Conservation (phyloP, 1,140 invertebrate genomes). For the Acyrthosiphon pisum region DNA sequence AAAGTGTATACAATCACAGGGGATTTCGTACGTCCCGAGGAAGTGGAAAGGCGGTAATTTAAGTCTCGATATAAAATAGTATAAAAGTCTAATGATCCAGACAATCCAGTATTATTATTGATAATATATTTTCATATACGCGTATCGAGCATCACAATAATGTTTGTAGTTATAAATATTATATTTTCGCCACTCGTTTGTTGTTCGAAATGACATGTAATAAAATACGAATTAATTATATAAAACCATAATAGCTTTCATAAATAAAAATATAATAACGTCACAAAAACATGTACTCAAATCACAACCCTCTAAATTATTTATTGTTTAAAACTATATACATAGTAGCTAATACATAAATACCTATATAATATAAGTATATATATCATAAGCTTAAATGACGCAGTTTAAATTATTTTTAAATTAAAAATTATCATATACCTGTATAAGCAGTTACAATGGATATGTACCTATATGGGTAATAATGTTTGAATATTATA, state of each 20-base stretch:
- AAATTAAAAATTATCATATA: neutral
- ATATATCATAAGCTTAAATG: neutral
- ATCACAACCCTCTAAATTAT: neutral
- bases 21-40: neutral
- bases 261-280: neutral
- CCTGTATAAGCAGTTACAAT: too few relatives aligned
- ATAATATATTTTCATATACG: neutral
- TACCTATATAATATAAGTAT: neutral
- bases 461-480: neutral
- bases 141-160: neutral
- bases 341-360: too few relatives aligned
- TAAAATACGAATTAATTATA: neutral
- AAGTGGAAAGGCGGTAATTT: neutral
- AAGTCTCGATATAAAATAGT: neutral
- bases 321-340: neutral
- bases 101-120: neutral
- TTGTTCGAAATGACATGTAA: neutral
- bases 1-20: neutral
- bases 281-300: slow-evolving; percentile 24
- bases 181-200: neutral
- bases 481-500: neutral
- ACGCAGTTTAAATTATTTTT: neutral
- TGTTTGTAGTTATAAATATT: neutral
- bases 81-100: neutral
- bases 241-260: neutral